Evolutionary conservation across 64 coral and sea anemone genomes (phyloP).

Genomic region (Dendronephthya gigantea): DNA sequence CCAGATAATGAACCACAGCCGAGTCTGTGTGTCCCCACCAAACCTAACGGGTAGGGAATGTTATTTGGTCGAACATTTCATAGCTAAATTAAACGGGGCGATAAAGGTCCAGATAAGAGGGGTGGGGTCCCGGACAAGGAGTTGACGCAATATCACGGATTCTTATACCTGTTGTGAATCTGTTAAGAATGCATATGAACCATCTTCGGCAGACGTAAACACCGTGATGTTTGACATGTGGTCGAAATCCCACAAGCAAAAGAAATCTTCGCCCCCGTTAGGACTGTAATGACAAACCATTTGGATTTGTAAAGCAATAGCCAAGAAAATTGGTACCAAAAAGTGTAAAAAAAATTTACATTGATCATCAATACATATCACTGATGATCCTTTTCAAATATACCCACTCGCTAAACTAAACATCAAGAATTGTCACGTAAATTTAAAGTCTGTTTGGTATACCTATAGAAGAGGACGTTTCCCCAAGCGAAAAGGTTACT

Average conservation of each 20-base stretch:
- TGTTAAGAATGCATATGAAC: constrained; percentile 70
- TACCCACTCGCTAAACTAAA: no score
- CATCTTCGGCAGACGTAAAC: constrained; percentile 61
- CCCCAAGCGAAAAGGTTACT: constrained; percentile 68
- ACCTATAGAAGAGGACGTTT: constrained; percentile 74
- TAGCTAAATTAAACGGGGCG: no score
- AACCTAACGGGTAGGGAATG: background rate
- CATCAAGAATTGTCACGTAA: no score
- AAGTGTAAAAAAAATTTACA: no score
- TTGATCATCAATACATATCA: no score
- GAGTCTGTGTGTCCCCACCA: constrained; percentile 5
- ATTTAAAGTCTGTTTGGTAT: no score
- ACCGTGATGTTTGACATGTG: constrained; percentile 45
- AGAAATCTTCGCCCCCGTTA: constrained; percentile 44
- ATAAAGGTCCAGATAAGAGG: no score
- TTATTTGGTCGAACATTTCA: no score
- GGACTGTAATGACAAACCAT: constrained; percentile 22
- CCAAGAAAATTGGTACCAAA: background rate
- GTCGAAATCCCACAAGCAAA: constrained; percentile 48
- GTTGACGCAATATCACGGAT: no score
- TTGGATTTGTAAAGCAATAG: background rate
- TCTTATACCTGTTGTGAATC: constrained; percentile 44
- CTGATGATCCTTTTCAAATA: no score
- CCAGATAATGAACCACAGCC: background rate
- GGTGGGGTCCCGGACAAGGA: no score